Evolutionary conservation across 2,888 invertebrate genomes (phyloP).

Genomic region (Nycteola revayana): DNA sequence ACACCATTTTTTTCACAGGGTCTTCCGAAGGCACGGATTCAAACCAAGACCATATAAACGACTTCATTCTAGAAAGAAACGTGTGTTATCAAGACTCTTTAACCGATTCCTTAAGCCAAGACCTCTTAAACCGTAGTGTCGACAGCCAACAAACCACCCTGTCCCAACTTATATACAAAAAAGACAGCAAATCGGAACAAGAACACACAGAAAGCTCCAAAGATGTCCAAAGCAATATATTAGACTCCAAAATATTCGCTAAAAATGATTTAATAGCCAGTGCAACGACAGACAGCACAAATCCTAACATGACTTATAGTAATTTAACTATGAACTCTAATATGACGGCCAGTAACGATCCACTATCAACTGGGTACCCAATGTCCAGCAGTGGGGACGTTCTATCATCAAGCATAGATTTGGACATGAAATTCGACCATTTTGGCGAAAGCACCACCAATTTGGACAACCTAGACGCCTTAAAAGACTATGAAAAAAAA

Average conservation of each 20-base stretch:
- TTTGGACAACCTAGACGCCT: constrained; percentile 46
- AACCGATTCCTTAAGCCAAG: constrained; percentile 71
- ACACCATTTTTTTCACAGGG: constrained; percentile 55
- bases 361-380: constrained; percentile 62
- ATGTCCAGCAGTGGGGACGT: constrained; percentile 70
- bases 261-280: constrained; percentile 58
- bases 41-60: constrained; percentile 68
- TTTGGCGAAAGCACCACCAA: constrained; percentile 78
- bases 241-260: constrained; percentile 57
- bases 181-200: constrained; percentile 63
- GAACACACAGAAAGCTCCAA: constrained; percentile 68
- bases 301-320: constrained; percentile 70
- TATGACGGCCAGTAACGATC: constrained; percentile 69
- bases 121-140: constrained; percentile 59
- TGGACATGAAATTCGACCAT: constrained; percentile 85
- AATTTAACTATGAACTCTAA: constrained; percentile 72
- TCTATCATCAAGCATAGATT: constrained; percentile 64
- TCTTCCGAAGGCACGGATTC: constrained; percentile 70
- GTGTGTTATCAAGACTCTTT: constrained; percentile 77
- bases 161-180: constrained; percentile 48
- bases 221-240: constrained; percentile 61
- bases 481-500: constrained; percentile 46
- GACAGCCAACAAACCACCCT: constrained; percentile 55
- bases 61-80: constrained; percentile 73
- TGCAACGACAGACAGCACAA: constrained; percentile 66